Evolutionary conservation across 2,797 vertebrate genomes (phyloP), one percentile per base, ranked within the genome.

Genomic region (Protosalanx chinensis): DNA sequence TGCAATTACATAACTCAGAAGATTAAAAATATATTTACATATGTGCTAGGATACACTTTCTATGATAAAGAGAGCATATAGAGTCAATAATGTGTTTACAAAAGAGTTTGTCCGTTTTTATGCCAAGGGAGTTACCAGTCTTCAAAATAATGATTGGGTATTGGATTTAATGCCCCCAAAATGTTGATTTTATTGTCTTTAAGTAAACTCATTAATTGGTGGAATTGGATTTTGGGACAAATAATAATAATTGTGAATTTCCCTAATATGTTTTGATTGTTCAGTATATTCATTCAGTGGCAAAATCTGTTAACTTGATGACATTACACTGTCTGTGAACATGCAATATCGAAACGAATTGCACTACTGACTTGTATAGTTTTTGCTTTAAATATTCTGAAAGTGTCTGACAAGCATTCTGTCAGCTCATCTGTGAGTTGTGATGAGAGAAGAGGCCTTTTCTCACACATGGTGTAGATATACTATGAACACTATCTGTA

Each of bases 281-380:
- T 68, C 68, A 61, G 69, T 78, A 72, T 65, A 79, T 37, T 68
- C 23, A 33, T 66, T 23, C 53, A 82, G 70, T 82, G 71, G 75
- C 75, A 59, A 33, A 59, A 58, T 80, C 37, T 68, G 20, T 77
- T 79, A 56, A 13, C 70, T 80, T 70, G 68, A 66, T 75, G 74
- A 67, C 68, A 59, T 77, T 32, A n/a, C 61, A 59, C 65, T 67
- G 16, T 81, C 70, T 81, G 64, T 80, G 53, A 77, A 70, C 58
- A 81, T 18, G 12, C 7, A 37, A 46, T 87, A 85, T 76, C 74
- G 74, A 79, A 81, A 75, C 79, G 7, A 82, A 46, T 86, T 71
- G 72, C 57, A 67, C 79, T 87, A 81, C 82, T 46, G 41, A 46
- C 41, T 46, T 90, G 90, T 91, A 90, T 80, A 90, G 82, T 85